phyloP scores from a whole-genome alignment of 2,797 vertebrate species.

The Pitangus sulphuratus region DNA sequence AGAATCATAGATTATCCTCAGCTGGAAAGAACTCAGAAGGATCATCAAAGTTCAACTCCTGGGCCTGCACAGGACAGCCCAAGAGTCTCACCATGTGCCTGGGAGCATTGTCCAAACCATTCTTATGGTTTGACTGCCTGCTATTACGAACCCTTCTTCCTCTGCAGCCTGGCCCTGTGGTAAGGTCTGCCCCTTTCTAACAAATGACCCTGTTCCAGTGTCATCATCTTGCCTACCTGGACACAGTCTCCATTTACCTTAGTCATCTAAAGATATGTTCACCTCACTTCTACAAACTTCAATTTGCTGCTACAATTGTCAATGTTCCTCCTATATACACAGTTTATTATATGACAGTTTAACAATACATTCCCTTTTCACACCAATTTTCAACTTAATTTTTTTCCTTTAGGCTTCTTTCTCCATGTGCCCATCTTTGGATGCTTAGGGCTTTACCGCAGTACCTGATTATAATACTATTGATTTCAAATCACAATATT shows the following conservation, averaged over 20 bases:
- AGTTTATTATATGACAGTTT: not conserved
- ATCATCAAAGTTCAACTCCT: not conserved
- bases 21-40: not conserved
- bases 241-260: not conserved
- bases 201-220: fast-evolving
- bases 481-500: not conserved
- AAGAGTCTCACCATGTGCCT: not conserved
- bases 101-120: not conserved
- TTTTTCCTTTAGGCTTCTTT: not conserved
- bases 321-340: not conserved
- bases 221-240: not conserved
- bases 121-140: not conserved
- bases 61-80: not conserved
- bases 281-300: not conserved
- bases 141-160: fast-evolving
- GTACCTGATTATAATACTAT: not conserved
- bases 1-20: not conserved
- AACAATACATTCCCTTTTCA: not conserved
- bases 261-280: not conserved
- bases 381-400: not conserved
- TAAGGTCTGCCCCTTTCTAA: not conserved
- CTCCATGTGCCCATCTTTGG: not conserved
- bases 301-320: not conserved
- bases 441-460: not conserved
- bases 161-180: not conserved